Percentiles rank a stretch among this genome's conserved stretches.
Evolutionary conservation across 2,797 vertebrate genomes (phyloP).

Genomic region (Sebastes paucispinis): DNA sequence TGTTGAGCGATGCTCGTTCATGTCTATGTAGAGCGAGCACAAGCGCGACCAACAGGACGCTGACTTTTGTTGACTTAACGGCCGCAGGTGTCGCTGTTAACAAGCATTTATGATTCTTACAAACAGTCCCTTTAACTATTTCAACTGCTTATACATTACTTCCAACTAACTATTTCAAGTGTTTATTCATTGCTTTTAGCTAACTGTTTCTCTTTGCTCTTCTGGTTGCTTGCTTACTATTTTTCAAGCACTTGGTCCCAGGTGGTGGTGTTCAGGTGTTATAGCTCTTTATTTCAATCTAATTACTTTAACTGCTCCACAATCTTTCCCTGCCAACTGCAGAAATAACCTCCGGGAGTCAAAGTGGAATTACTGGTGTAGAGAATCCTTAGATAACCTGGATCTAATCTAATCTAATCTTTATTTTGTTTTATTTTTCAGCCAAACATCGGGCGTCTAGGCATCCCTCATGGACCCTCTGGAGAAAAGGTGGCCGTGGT

Average conservation of each 20-base stretch:
- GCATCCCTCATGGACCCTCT: constrained; percentile 94
- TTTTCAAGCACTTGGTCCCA: neutral
- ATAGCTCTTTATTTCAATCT: neutral
- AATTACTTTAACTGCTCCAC: neutral
- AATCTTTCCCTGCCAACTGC: neutral
- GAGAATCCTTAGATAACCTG: neutral
- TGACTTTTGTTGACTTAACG: too few species aligned
- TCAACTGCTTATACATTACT: too few species aligned
- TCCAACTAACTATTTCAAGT: neutral
- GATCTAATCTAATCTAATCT: too few species aligned
- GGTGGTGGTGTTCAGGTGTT: neutral
- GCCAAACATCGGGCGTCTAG: constrained; percentile 94
- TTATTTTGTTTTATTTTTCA: constrained; percentile 62
- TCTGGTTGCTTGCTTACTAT: neutral
- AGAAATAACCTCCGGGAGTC: neutral
- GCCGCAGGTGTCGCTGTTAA: fast-evolving
- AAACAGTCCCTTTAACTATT: too few species aligned
- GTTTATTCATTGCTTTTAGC: neutral
- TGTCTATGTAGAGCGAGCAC: too few species aligned
- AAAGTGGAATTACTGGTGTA: neutral
- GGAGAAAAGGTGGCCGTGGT: constrained; percentile 97
- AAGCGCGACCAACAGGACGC: too few species aligned
- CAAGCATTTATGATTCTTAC: too few species aligned
- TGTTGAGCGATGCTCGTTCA: fast-evolving
- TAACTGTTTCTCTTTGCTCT: neutral